Evolutionary conservation across 2,113 vertebrate species (phyloP), one percentile per base, ranked within the genome.

Genomic region (Rhinoptilus africanus): DNA sequence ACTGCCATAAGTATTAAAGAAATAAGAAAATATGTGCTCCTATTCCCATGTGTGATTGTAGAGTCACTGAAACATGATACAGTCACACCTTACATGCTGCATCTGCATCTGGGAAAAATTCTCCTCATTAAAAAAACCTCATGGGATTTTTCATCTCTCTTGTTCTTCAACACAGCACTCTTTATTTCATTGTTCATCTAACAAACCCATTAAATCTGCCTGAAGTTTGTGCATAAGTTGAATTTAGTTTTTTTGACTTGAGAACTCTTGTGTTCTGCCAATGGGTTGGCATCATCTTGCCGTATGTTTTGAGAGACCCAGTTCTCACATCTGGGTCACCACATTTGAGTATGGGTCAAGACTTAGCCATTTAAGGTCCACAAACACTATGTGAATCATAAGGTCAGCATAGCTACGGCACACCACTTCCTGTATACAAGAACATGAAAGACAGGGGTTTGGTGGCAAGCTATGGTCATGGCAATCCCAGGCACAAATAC

Each of bases 291-390:
- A 47, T 39, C 12, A n/a, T 26, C 23, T 34, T 72, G 17, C 7
- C 2, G 0, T 19, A 17, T 27, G 6, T 14, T 39, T 27, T 39
- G 24, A 54, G 30, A 57, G 17, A 50, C 6, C 19, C 19, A 17
- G 59, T 67, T 57, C 41, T 88, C 75, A 73, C 5, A 51, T 17
- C 9, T 53, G 30, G 16, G 1, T 59, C 10, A 9, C 35, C 2
- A 3, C 3, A 9, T 83, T 11, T 75, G n/a, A 51, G 21, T 51
- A 8, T 12, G 19, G 12, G 14, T 39, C 39, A 45, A n/a, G 24
- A 72, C 10, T 83, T 59, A 50, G 1, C 41, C 5, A 21, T 60
- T 60, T 66, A 60, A 56, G 32, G 21, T 41, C 24, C 9, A 32
- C 5, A 75, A 95, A 66, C n/a, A 8, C 14, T 83, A 37, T 4